A percentile compares a stretch with the other conserved stretches of the same genome.
Evolutionary conservation across 1,140 invertebrate species (phyloP).

Genomic region (Panagrolaimus sp.): DNA sequence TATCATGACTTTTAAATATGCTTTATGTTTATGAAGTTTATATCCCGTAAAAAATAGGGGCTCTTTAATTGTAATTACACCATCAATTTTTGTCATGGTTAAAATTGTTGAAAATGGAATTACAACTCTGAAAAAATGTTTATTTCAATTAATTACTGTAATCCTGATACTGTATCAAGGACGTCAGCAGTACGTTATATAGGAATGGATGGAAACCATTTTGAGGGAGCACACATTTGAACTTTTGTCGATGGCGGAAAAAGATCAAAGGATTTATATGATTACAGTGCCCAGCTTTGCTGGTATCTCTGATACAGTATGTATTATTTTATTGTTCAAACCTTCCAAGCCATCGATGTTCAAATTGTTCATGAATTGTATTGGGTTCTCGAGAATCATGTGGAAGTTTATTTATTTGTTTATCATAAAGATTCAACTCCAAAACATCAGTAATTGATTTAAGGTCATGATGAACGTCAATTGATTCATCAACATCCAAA

Average conservation of each 20-base stretch:
- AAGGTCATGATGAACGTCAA: constrained; percentile 21
- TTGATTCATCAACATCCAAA: constrained; percentile 31
- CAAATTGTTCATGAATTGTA: constrained; percentile 39
- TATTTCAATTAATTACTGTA: no score
- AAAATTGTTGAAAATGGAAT: constrained; percentile 38
- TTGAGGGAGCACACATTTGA: no score
- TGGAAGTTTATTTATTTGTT: constrained; percentile 27
- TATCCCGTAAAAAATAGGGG: constrained; percentile 43
- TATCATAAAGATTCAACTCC: constrained; percentile 36
- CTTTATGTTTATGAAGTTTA: constrained; percentile 22
- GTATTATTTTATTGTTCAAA: no score
- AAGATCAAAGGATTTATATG: no score
- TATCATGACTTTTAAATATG: constrained; percentile 31
- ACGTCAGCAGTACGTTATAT: no score
- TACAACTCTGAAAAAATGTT: constrained; percentile 9
- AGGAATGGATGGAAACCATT: no score
- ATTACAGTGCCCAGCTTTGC: no score
- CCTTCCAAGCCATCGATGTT: constrained; percentile 30
- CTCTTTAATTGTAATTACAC: constrained; percentile 27
- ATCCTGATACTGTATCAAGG: no score
- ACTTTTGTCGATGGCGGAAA: no score
- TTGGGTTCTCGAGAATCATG: constrained; percentile 41
- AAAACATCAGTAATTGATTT: constrained; percentile 21
- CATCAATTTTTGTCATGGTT: constrained; percentile 39
- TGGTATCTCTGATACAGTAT: no score